A percentile compares a stretch with the other conserved stretches of the same genome.
Evolutionary conservation across 2,888 invertebrate species (phyloP).

Genomic region (Chalcosyrphus nemorum): DNA sequence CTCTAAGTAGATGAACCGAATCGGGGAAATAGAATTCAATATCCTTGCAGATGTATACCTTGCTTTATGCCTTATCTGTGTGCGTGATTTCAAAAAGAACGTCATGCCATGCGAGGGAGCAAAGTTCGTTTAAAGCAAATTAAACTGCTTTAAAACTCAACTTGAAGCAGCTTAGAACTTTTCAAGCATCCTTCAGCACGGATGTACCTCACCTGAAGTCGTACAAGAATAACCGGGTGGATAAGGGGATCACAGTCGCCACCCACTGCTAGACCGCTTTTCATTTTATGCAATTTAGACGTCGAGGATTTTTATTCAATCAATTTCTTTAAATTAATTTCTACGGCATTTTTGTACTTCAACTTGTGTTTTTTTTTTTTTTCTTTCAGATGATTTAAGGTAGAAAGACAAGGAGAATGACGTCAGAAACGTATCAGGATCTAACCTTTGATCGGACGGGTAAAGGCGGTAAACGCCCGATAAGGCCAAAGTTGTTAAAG

Average conservation of each 20-base stretch:
- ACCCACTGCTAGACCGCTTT: background rate
- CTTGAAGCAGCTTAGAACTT: conserved; percentile 17
- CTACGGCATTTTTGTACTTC: background rate
- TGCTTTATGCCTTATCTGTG: background rate
- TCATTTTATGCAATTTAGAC: background rate
- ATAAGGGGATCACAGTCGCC: background rate
- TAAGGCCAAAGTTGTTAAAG: conserved; percentile 80
- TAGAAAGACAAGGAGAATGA: conserved; percentile 75
- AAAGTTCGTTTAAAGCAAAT: background rate
- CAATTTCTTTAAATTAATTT: conserved; percentile 22
- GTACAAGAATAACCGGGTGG: background rate
- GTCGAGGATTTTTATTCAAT: background rate
- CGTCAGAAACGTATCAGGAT: conserved; percentile 80
- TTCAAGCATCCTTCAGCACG: background rate
- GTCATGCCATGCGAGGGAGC: background rate
- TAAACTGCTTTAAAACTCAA: conserved; percentile 5
- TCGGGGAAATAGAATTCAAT: conserved; percentile 29
- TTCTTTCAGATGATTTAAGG: conserved; percentile 49
- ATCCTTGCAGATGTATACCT: background rate
- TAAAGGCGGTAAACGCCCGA: conserved; percentile 79
- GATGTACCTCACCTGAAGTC: background rate
- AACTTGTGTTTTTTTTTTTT: background rate
- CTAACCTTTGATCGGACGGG: conserved; percentile 78
- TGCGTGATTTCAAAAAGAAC: background rate
- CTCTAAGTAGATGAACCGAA: conserved; percentile 20